Evolutionary conservation across 2,888 invertebrate genomes (phyloP).

Genomic region (Ceramica pisi): DNA sequence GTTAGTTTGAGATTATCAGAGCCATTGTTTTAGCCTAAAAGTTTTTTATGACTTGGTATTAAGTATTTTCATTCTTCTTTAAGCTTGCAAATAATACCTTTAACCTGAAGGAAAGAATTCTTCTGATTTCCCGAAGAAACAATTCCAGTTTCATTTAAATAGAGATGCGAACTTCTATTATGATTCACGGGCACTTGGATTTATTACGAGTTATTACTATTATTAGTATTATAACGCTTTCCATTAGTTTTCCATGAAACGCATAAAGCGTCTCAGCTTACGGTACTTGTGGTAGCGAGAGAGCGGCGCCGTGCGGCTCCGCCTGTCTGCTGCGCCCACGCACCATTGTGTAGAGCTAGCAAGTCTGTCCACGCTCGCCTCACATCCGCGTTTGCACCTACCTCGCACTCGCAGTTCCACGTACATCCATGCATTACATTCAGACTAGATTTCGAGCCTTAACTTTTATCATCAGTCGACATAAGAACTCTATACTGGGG

Average conservation of each 20-base stretch:
- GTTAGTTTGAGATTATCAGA: constrained; percentile 1
- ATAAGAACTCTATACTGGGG: constrained; percentile 49
- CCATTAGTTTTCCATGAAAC: constrained; percentile 53
- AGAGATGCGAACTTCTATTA: background rate
- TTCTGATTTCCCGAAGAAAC: background rate
- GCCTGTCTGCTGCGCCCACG: constrained; percentile 63
- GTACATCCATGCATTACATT: constrained; percentile 33
- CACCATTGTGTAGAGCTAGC: constrained; percentile 58
- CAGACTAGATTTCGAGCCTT: constrained; percentile 46
- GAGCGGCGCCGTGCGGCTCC: constrained; percentile 63
- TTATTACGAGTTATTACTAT: constrained; percentile 15
- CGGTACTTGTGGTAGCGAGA: constrained; percentile 82
- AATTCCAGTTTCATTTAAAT: background rate
- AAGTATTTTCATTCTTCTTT: background rate
- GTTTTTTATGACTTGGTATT: background rate
- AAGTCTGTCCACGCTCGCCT: constrained; percentile 50
- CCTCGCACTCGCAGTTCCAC: constrained; percentile 22
- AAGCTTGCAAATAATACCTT: background rate
- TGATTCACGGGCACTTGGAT: constrained; percentile 3
- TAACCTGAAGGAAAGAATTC: background rate
- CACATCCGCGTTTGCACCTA: constrained; percentile 61
- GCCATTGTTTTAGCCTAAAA: background rate
- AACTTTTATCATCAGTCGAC: constrained; percentile 14
- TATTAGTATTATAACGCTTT: constrained; percentile 37
- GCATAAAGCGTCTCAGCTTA: constrained; percentile 72